A percentile compares a stretch with the other conserved stretches of the same genome.
phyloP scores from a whole-genome alignment of 2,888 invertebrate genomes.

The Dichetophora obliterata region DNA sequence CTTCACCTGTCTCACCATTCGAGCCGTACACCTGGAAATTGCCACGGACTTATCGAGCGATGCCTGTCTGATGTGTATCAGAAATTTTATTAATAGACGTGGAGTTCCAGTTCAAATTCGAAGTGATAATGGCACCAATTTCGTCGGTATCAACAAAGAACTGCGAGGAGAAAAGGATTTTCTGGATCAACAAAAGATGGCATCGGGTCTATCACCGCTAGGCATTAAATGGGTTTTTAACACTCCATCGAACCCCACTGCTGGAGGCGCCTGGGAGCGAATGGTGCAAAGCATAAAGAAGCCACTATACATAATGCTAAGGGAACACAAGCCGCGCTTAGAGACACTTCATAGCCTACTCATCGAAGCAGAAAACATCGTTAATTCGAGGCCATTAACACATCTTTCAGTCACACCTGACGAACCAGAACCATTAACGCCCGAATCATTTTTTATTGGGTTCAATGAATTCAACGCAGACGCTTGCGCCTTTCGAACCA shows the following conservation, averaged over 20 bases:
- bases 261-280: neutral
- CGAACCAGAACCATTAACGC: too few species aligned
- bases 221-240: neutral
- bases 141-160: neutral
- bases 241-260: neutral
- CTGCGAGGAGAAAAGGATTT: neutral
- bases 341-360: conserved; percentile 7
- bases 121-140: neutral
- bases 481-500: too few species aligned
- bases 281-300: neutral
- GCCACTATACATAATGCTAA: neutral
- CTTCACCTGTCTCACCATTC: conserved; percentile 26
- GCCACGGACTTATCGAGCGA: conserved; percentile 1
- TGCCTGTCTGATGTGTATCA: neutral
- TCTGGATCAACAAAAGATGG: too few species aligned
- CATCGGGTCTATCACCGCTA: too few species aligned
- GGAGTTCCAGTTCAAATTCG: neutral
- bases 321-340: neutral
- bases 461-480: too few species aligned
- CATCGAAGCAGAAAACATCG: too few species aligned
- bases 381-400: too few species aligned
- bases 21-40: conserved; percentile 29
- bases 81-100: neutral
- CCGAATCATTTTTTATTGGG: too few species aligned
- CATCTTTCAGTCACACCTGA: too few species aligned